phyloP scores from a whole-genome alignment of 2,888 invertebrate species.

The Balanococcus diminutus region DNA sequence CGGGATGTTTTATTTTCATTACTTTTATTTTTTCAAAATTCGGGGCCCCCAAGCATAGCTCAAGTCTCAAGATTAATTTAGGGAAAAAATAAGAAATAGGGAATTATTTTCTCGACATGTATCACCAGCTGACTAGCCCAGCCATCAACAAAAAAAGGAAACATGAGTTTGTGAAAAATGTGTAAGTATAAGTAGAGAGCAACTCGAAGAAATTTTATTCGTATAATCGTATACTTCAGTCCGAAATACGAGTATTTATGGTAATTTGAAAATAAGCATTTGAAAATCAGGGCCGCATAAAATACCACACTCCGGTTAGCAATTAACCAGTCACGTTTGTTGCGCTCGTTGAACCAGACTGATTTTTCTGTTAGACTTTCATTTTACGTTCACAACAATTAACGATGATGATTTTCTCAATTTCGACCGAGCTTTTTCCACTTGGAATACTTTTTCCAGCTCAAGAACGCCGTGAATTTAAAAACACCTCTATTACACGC shows the following conservation, averaged over 20 bases:
- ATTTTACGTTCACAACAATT: background rate
- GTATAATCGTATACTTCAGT: background rate
- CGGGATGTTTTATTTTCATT: too few relatives aligned
- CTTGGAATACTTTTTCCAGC: background rate
- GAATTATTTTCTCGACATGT: too few relatives aligned
- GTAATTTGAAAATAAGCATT: constrained; percentile 8
- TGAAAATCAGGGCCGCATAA: background rate
- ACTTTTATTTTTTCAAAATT: too few relatives aligned
- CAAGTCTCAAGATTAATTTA: too few relatives aligned
- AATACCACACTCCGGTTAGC: background rate
- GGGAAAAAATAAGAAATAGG: too few relatives aligned
- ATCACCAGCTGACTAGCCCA: too few relatives aligned
- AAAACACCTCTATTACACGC: background rate
- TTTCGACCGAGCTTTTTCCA: background rate
- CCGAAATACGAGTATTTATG: constrained; percentile 10
- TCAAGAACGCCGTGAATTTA: background rate
- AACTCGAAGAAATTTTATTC: too few relatives aligned
- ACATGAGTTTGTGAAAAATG: too few relatives aligned
- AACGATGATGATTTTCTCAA: constrained; percentile 20
- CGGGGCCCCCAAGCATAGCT: too few relatives aligned
- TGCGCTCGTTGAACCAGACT: background rate
- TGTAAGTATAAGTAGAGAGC: too few relatives aligned
- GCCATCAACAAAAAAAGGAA: too few relatives aligned
- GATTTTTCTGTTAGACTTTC: constrained; percentile 4
- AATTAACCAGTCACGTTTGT: constrained; percentile 10